Percentiles rank a stretch among this genome's conserved stretches.
phyloP scores from a whole-genome alignment of 2,888 invertebrate genomes.

The Notocelia uddmanniana region DNA sequence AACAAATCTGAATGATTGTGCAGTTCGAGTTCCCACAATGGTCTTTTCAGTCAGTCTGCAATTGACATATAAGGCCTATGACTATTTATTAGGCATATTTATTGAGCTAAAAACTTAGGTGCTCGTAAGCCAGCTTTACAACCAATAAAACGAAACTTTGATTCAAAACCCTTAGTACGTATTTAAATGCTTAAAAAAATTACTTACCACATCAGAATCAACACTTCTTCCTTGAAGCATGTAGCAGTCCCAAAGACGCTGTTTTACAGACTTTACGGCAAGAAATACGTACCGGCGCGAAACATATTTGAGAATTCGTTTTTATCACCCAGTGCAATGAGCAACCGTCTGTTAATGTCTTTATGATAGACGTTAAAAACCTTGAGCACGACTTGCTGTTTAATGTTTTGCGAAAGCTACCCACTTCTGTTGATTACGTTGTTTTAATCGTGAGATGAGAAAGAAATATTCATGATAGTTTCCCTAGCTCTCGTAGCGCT shows the following conservation, averaged over 20 bases:
- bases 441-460: conserved; percentile 1
- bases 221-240: conserved; percentile 33
- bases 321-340: conserved; percentile 60
- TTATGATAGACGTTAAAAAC: conserved; percentile 63
- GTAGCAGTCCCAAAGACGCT: conserved; percentile 59
- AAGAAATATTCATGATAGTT: too few relatives aligned
- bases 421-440: conserved; percentile 37
- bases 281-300: conserved; percentile 65
- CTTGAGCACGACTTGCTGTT: conserved; percentile 53
- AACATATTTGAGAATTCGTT: conserved; percentile 67
- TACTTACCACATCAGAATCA: conserved; percentile 55
- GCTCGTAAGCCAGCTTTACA: too few relatives aligned
- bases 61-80: too few relatives aligned
- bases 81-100: too few relatives aligned
- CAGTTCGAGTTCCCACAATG: too few relatives aligned
- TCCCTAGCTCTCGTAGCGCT: too few relatives aligned
- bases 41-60: too few relatives aligned
- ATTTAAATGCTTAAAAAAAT: too few relatives aligned
- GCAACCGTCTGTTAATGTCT: conserved; percentile 60
- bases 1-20: too few relatives aligned
- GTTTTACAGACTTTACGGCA: conserved; percentile 69
- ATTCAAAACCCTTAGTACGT: too few relatives aligned
- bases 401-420: conserved; percentile 48
- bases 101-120: too few relatives aligned
- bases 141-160: too few relatives aligned